These are phyloP conservation scores for Cantharis lateralis DNA, from an alignment of 2,888 invertebrate species.

Conservation along the genomic window DNA sequence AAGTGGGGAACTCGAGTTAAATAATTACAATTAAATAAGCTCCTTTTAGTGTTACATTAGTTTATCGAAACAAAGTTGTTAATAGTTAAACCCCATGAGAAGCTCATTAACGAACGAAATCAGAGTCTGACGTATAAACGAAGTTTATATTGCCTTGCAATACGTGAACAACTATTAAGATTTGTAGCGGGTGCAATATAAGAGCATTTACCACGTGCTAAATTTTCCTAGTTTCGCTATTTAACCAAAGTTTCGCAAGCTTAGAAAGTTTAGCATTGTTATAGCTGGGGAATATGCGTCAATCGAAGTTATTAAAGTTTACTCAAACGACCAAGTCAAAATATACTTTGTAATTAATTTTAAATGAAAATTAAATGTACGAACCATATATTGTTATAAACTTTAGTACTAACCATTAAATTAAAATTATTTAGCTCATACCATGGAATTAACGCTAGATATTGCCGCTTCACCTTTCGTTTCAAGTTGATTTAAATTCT, in stretches of 20 bases:
- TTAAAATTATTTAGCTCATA: background rate
- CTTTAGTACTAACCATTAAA: background rate
- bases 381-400: background rate
- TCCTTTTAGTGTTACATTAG: background rate
- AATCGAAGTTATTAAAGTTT: slow-evolving; percentile 38
- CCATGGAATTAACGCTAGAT: background rate
- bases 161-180: slow-evolving; percentile 19
- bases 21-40: background rate
- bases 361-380: background rate
- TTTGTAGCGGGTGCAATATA: slow-evolving; percentile 8
- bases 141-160: slow-evolving; percentile 13
- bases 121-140: background rate
- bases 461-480: background rate
- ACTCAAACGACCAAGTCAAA: slow-evolving; percentile 30
- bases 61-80: slow-evolving; percentile 1
- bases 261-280: slow-evolving; percentile 26
- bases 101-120: slow-evolving; percentile 2
- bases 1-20: background rate
- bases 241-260: slow-evolving; percentile 13
- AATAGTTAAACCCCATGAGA: slow-evolving; percentile 1
- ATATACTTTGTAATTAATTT: slow-evolving; percentile 9
- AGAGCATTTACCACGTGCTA: slow-evolving; percentile 22
- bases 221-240: slow-evolving; percentile 21
- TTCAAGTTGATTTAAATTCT: background rate
- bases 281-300: slow-evolving; percentile 24